Conservation (phyloP, 1,140 invertebrate species). For the Dinothrombium tinctorium region DNA sequence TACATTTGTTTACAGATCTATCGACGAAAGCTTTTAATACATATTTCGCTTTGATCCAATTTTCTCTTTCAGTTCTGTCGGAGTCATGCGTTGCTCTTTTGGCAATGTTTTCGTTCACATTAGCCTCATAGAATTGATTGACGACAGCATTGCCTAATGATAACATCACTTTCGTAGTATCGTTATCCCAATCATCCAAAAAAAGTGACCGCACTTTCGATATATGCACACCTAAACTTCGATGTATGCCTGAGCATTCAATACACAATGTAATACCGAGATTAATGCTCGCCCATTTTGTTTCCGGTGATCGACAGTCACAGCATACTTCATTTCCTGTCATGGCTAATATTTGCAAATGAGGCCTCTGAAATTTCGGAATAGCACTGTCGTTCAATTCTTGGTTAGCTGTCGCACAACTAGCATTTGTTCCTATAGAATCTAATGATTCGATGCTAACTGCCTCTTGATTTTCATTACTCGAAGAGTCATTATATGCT, state of each 20-base stretch:
- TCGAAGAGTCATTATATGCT: slow-evolving; percentile 35
- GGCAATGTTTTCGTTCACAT: slow-evolving; percentile 31
- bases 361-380: neutral
- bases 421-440: neutral
- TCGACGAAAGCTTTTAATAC: slow-evolving; percentile 29
- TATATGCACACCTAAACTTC: slow-evolving; percentile 80
- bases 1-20: slow-evolving; percentile 5
- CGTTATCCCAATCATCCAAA: slow-evolving; percentile 80
- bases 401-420: neutral
- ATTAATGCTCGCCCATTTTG: slow-evolving; percentile 90
- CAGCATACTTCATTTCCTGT: slow-evolving; percentile 71
- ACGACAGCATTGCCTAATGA: slow-evolving; percentile 72
- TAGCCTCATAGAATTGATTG: slow-evolving; percentile 70
- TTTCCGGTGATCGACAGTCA: slow-evolving; percentile 59
- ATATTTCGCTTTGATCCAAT: slow-evolving; percentile 34
- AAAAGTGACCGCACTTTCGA: slow-evolving; percentile 91
- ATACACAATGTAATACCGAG: slow-evolving; percentile 90
- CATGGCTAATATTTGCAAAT: slow-evolving; percentile 40
- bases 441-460: slow-evolving; percentile 1
- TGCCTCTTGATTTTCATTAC: slow-evolving; percentile 1
- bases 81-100: slow-evolving; percentile 44
- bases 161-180: slow-evolving; percentile 81
- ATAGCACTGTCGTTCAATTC: no score
- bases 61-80: slow-evolving; percentile 36
- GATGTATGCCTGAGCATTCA: slow-evolving; percentile 79